Evolutionary conservation across 2,113 vertebrate genomes (phyloP), one percentile per base, ranked within the genome.

Genomic region (Oostethus manadensis): DNA sequence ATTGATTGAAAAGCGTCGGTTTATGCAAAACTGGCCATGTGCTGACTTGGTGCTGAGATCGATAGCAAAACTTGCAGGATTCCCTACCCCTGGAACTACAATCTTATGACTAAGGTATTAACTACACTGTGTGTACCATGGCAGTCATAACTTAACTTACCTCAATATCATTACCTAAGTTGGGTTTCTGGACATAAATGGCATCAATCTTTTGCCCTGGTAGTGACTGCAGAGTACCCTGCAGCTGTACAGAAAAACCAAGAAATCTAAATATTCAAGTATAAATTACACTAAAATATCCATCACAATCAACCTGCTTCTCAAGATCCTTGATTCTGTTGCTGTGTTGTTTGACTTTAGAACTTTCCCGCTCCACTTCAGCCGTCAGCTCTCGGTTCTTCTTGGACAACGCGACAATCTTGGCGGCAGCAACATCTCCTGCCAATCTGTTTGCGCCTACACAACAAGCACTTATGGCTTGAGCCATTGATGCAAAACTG

Each of bases 331-430:
- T 94, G 64, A 96, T 71, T 65, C 71, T 89, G 58, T 84, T 88
- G 63, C 38, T 88, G 45, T 90, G 86, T 74, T 93, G 92, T 76
- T 93, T 95, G 45, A 79, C 86, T 84, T 86, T 93, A 60, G 86
- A 80, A 62, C 89, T 94, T 16, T 92, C 90, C 0, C 77, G 85
- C 71, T 97, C 92, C 0, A 84, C 70, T 74, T 96, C 93, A 0
- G 90, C 92, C 2, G 63, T 86, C 23, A 97, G 58, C 62, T 92
- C 90, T 13, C 93, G 90, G 60, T 93, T 98, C 84, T 77, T 94
- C 76, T 93, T 98, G 56, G 95, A 93, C 76, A 99, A 68, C 62
- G 96, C 94, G 0, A 99, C 91, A 0, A 98, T 95, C 86, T 94
- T 98, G 47, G 90, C 86, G 57, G 95, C 95, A 0, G 93, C 92